Conservation (phyloP, 2,797 vertebrate genomes). For the Spinus olivaceus region DNA sequence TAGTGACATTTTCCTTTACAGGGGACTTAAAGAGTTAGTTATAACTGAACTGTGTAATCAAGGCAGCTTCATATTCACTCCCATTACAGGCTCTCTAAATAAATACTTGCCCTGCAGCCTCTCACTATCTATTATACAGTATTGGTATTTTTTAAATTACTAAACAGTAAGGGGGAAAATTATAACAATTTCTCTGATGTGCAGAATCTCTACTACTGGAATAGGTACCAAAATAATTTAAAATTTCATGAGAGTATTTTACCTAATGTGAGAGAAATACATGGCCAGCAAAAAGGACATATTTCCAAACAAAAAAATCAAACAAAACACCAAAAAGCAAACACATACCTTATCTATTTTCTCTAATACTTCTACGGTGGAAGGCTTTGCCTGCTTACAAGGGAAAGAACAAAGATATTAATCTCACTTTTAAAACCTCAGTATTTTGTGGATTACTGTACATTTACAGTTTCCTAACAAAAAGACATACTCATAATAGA, state of each 20-base stretch:
- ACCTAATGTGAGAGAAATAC: not conserved
- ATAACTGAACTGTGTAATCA: not conserved
- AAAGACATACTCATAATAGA: not conserved
- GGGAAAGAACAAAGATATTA: constrained; percentile 52
- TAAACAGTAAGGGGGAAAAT: not conserved
- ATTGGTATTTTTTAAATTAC: not conserved
- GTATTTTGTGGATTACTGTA: not conserved
- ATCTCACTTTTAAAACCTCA: not conserved
- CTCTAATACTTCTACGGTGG: constrained; percentile 94
- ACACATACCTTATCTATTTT: constrained; percentile 93
- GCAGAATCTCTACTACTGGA: not conserved
- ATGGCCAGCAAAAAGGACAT: not conserved
- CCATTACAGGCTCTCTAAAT: not conserved
- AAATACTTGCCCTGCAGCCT: not conserved
- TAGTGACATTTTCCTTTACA: not conserved
- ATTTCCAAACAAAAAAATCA: not conserved
- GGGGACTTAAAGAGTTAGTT: not conserved
- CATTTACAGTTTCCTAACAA: not conserved
- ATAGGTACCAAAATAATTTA: not conserved
- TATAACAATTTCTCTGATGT: not conserved
- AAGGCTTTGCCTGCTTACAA: constrained; percentile 86
- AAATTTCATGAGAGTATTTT: not conserved
- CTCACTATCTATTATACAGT: not conserved
- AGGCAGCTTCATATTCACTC: not conserved
- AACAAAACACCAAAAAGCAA: not conserved